Conservation (phyloP, 2,113 vertebrate species). For the Lampris megalopsis region DNA sequence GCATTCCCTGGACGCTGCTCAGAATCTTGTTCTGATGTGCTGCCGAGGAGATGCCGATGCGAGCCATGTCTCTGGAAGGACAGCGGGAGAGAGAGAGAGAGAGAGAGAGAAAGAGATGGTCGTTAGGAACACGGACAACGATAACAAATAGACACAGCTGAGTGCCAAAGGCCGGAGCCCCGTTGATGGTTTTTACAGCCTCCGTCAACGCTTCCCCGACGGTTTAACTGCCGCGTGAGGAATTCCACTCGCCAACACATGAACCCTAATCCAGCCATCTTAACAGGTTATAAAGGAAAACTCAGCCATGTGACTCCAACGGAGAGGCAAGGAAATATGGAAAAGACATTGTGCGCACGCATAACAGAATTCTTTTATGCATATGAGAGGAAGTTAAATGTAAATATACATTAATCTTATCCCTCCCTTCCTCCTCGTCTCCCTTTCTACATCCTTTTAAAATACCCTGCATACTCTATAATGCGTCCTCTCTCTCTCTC, state of each 20-base stretch:
- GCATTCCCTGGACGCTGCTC: slow-evolving; percentile 93
- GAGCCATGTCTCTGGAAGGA: slow-evolving; percentile 88
- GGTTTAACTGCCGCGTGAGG: slow-evolving; percentile 47
- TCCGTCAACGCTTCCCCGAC: slow-evolving; percentile 34
- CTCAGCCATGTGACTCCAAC: neutral
- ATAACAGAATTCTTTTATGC: too few relatives aligned
- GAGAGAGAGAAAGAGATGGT: slow-evolving; percentile 4
- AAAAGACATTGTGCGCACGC: slow-evolving; percentile 12
- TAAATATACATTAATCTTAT: too few relatives aligned
- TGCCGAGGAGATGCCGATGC: slow-evolving; percentile 91
- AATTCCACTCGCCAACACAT: slow-evolving; percentile 26
- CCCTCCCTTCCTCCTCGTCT: too few relatives aligned
- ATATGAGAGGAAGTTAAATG: too few relatives aligned
- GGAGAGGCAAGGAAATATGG: neutral
- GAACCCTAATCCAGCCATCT: slow-evolving; percentile 37
- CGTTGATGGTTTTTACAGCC: slow-evolving; percentile 57
- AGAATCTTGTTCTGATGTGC: slow-evolving; percentile 96
- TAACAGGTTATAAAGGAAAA: slow-evolving; percentile 19
- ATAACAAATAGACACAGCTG: slow-evolving; percentile 40
- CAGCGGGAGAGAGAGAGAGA: slow-evolving; percentile 4
- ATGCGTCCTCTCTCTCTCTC: neutral
- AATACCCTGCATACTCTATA: neutral
- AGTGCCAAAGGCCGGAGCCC: slow-evolving; percentile 15
- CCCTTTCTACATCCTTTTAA: too few relatives aligned
- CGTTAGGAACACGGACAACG: slow-evolving; percentile 55